These are phyloP conservation scores for Drosophila helvetica DNA, from an alignment of 2,888 invertebrate species.

Conservation along the genomic window DNA sequence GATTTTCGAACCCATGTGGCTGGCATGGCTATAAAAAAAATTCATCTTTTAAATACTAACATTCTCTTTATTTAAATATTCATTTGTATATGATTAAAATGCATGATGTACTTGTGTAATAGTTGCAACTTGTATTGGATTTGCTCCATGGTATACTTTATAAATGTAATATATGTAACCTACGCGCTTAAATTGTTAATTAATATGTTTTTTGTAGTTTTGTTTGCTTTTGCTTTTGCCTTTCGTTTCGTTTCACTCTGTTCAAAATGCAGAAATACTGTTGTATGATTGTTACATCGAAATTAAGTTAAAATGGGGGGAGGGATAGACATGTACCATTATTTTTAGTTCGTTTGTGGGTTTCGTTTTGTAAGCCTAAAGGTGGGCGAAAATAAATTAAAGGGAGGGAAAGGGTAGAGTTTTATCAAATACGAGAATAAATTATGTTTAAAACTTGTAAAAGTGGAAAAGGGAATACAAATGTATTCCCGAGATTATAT, in stretches of 20 bases:
- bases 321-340: not conserved
- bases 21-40: no score
- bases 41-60: conserved; percentile 61
- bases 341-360: conserved; percentile 9
- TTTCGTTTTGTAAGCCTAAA: conserved; percentile 43
- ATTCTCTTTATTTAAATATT: conserved; percentile 75
- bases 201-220: conserved; percentile 38
- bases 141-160: conserved; percentile 67
- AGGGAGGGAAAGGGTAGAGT: conserved; percentile 34
- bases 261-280: conserved; percentile 46
- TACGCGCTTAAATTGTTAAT: conserved; percentile 57
- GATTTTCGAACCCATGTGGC: no score
- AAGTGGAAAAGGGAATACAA: conserved; percentile 36
- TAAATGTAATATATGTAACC: conserved; percentile 55
- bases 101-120: conserved; percentile 68
- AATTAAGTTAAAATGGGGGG: conserved; percentile 7
- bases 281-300: conserved; percentile 37
- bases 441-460: conserved; percentile 25
- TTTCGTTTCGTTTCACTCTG: conserved; percentile 21
- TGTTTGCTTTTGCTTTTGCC: conserved; percentile 22
- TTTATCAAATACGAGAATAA: conserved; percentile 56
- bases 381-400: conserved; percentile 69
- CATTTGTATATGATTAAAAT: conserved; percentile 74
- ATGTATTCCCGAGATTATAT: conserved; percentile 60
- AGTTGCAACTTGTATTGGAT: conserved; percentile 70